These are phyloP conservation scores for Forbesichthys agassizii DNA, from an alignment of 2,113 vertebrate genomes.

Conservation along the genomic window DNA sequence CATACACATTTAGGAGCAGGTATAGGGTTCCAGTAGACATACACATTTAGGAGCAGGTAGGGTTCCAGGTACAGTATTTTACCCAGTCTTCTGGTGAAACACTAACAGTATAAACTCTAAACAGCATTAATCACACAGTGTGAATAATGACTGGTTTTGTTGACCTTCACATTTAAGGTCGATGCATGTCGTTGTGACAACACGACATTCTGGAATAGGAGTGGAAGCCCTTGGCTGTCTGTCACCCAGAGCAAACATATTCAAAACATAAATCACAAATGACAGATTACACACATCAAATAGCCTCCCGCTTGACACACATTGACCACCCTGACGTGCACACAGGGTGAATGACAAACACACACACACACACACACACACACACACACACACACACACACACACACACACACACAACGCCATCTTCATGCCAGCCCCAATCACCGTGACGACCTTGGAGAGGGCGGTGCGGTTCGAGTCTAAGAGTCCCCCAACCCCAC, in stretches of 20 bases:
- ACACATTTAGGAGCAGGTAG: too few species aligned
- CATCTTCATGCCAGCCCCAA: conserved; percentile 15
- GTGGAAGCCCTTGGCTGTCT: conserved; percentile 36
- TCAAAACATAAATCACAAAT: too few species aligned
- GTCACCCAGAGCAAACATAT: conserved; percentile 28
- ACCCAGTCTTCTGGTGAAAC: too few species aligned
- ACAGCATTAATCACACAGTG: not conserved
- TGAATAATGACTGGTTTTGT: not conserved
- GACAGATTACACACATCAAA: not conserved
- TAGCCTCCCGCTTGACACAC: too few species aligned
- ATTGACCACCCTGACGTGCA: too few species aligned
- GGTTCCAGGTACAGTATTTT: too few species aligned
- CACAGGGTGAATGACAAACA: not conserved
- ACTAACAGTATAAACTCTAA: not conserved
- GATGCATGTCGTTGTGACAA: not conserved
- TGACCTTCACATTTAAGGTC: conserved; percentile 11
- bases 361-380: not conserved
- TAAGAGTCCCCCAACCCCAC: conserved; percentile 6
- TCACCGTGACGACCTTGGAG: conserved; percentile 30
- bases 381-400: not conserved
- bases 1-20: too few species aligned
- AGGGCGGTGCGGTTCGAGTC: conserved; percentile 29
- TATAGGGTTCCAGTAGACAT: too few species aligned
- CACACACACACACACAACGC: not conserved
- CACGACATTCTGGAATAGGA: conserved; percentile 12